Percentiles rank a stretch among this genome's conserved stretches.
phyloP scores from a whole-genome alignment of 2,113 vertebrate genomes.

The human (Homo sapiens) region GRCh38 chr14:105446501-105447000 shows the following conservation, averaged over 20 bases:
- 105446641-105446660: background rate
- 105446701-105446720: background rate
- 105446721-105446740: background rate
- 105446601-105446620: background rate
- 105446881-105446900: background rate
- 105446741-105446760: background rate
- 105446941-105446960: background rate
- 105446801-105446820: too few species aligned
- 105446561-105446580: too few species aligned
- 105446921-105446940: too few species aligned
- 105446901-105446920: background rate
- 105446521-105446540: background rate
- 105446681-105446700: background rate
- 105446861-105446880: background rate
- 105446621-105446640: background rate
- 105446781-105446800: too few species aligned
- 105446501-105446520: background rate
- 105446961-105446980: rapidly evolving
- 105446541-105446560: background rate
- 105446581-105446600: background rate
- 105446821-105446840: background rate
- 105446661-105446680: background rate
- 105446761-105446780: background rate
- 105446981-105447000: background rate
- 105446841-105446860: background rate